These are phyloP conservation scores for Sebastes glaucus DNA, from an alignment of 2,797 vertebrate species.

Conservation along the genomic window DNA sequence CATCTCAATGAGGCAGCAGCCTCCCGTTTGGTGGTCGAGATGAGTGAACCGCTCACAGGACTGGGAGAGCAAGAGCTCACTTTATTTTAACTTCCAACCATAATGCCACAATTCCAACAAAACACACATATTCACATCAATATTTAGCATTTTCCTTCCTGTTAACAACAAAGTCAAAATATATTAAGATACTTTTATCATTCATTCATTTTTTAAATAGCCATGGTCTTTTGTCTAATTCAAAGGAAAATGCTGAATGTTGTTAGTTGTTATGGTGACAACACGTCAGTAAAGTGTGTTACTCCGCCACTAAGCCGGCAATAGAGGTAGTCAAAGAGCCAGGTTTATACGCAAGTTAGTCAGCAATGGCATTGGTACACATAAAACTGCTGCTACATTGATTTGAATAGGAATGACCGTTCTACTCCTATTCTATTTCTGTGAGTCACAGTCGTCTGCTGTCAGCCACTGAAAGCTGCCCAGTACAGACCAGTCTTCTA, in stretches of 20 bases:
- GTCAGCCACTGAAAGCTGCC: not conserved
- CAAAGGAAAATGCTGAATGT: too few species aligned
- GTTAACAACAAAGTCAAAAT: not conserved
- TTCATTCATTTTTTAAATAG: not conserved
- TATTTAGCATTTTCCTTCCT: not conserved
- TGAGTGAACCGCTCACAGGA: slow-evolving; percentile 29
- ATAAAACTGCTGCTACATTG: too few species aligned
- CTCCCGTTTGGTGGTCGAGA: slow-evolving; percentile 53
- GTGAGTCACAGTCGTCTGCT: not conserved
- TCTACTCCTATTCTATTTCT: too few species aligned
- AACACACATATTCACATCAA: not conserved
- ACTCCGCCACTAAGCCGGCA: too few species aligned
- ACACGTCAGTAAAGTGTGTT: too few species aligned
- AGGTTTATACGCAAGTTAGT: too few species aligned
- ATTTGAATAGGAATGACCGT: too few species aligned
- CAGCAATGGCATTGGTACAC: too few species aligned
- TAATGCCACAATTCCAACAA: not conserved
- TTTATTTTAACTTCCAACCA: not conserved
- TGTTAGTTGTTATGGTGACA: too few species aligned
- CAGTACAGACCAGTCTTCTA: not conserved
- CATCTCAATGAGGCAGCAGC: slow-evolving; percentile 53
- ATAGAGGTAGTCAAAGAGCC: too few species aligned
- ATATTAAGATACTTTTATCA: not conserved
- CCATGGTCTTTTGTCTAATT: too few species aligned
- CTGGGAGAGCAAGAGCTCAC: not conserved